phyloP scores from a whole-genome alignment of 1,140 invertebrate genomes.

The Euura lappo region DNA sequence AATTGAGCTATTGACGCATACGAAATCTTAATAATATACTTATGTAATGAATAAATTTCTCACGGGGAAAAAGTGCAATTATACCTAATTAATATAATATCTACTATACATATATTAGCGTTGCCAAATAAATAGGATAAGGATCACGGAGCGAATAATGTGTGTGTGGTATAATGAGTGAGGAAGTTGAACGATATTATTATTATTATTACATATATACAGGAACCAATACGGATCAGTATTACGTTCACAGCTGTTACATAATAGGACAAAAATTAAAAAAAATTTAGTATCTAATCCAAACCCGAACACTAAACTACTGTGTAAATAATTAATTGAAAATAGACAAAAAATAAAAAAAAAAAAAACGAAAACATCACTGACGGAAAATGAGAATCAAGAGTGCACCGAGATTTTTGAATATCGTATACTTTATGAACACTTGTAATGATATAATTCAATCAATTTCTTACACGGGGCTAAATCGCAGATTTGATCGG shows the following conservation, averaged over 20 bases:
- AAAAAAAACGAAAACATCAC: not conserved
- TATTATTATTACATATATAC: too few species aligned
- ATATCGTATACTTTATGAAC: not conserved
- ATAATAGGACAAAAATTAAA: too few species aligned
- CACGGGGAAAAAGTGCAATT: constrained; percentile 2
- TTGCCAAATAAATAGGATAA: constrained; percentile 3
- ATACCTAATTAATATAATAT: constrained; percentile 5
- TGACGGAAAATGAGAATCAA: not conserved
- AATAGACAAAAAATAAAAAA: not conserved
- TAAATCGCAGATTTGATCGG: too few species aligned
- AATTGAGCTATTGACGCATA: not conserved
- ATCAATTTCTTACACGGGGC: too few species aligned
- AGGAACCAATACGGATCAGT: too few species aligned
- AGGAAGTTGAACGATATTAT: not conserved
- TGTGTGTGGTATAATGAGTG: not conserved
- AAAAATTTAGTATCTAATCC: too few species aligned
- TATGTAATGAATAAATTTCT: constrained; percentile 4
- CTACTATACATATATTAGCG: not conserved
- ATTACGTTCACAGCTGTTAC: too few species aligned
- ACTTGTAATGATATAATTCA: too few species aligned
- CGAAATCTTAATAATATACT: constrained; percentile 2
- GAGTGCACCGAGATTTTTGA: not conserved
- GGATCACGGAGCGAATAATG: not conserved
- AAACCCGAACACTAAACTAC: not conserved
- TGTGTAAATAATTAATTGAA: not conserved